Conservation (phyloP, 1,140 invertebrate species). For the Drosophila guanche region DNA sequence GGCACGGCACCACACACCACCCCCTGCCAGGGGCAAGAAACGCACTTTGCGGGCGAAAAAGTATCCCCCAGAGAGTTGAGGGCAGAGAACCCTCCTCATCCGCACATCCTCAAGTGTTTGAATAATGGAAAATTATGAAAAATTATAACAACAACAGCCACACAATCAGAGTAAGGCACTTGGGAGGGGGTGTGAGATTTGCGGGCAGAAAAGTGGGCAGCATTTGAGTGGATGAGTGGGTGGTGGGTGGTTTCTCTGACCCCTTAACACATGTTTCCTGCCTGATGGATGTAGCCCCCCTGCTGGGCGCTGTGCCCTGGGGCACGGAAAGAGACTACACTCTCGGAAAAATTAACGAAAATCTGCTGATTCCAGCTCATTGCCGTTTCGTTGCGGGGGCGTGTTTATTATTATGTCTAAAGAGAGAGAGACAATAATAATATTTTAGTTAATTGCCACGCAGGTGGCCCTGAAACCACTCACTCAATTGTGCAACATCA, state of each 20-base stretch:
- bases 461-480: slow-evolving; percentile 60
- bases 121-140: slow-evolving; percentile 82
- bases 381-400: slow-evolving; percentile 70
- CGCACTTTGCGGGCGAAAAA: slow-evolving; percentile 65
- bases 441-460: slow-evolving; percentile 73
- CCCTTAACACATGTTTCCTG: slow-evolving; percentile 1
- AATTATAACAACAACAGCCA: slow-evolving; percentile 69
- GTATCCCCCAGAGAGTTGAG: slow-evolving; percentile 65
- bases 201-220: slow-evolving; percentile 46
- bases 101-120: slow-evolving; percentile 67
- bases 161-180: background rate
- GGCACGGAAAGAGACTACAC: background rate
- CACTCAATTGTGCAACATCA: slow-evolving; percentile 72
- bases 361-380: slow-evolving; percentile 84
- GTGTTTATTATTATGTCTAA: slow-evolving; percentile 47
- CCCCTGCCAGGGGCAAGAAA: slow-evolving; percentile 48
- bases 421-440: slow-evolving; percentile 47
- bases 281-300: background rate
- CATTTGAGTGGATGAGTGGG: slow-evolving; percentile 2
- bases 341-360: slow-evolving; percentile 74
- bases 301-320: slow-evolving; percentile 13
- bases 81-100: slow-evolving; percentile 30
- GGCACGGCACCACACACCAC: background rate
- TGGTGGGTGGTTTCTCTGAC: slow-evolving; percentile 18
- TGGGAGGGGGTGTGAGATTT: slow-evolving; percentile 35